Base-by-base conservation (phyloP, 2,113 vertebrate species). In the Probosciger aterrimus region DNA sequence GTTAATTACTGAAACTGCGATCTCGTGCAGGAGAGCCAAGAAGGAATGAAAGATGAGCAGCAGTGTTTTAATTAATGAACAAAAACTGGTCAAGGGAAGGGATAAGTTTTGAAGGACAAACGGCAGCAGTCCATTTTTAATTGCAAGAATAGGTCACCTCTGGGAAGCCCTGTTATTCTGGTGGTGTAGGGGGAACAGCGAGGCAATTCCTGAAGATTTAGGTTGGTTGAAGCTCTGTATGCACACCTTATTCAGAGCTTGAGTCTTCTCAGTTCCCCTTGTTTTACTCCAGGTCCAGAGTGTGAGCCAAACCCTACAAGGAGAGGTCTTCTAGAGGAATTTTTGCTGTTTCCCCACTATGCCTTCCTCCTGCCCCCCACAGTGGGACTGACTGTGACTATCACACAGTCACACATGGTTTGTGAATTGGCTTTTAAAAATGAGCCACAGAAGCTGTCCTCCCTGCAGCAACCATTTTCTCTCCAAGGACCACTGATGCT, bases 41-140 rank as follows among this genome's bases (percentile, higher is more conserved):
- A 82, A 76, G 41, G 65, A 88, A 69, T 68, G 37, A 41, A 64
- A 79, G 77, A 88, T 37, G 79, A 95, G 64, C 46, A 64, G 68
- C 86, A 83, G 16, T 76, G 49, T 78, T 93, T 96, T 93, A 95
- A 91, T 92, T 92, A 91, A 92, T 30, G 84, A 89, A 68, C 41
- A 73, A 76, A 82, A 84, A 6, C 63, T 82, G 18, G 44, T 59
- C 52, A 73, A 85, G 31, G 70, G 39, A 62, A 91, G 7, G 22
- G 41, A 4, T 35, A 53, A 69, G 31, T 89, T 95, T 73, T 91
- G 94, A 77, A 95, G 81, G 71, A 31, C 67, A 93, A 88, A 62
- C 69, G 75, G 22, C 46, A 95, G 49, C 63, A 62, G 27, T 65
- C 37, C 10, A 4, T 49, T 73, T 95, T 87, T 76, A 65, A 41